Evolutionary conservation across 2,888 invertebrate species (phyloP), one percentile per base, ranked within the genome.

Genomic region (Plebejus anna): DNA sequence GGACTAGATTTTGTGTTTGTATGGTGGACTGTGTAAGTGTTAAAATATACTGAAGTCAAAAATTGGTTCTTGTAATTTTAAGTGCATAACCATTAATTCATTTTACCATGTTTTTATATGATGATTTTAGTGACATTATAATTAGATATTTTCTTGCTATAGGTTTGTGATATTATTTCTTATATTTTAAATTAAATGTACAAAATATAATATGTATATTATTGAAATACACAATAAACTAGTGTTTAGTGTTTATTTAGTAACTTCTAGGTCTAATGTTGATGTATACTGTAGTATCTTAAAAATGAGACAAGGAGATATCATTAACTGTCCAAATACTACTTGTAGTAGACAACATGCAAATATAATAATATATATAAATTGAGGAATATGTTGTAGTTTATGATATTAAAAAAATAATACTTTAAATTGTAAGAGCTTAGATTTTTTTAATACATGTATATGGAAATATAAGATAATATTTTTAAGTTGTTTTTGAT

Each of bases 111-210:
- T 22, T 59, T 59, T 51, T 28, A 9, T 22, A 22, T 61, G 2
- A 28, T 61, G 22, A 28, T 61, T 61, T 59, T 61, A 28, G 9
- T 66, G 32, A 5, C 13, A 66, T 32, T 66, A 13, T 66, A 32
- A 28, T 66, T 7, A 32, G 32, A 13, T 32, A 28, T 13, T 66
- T 66, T 66, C 32, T 22, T 61, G 13, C 32, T 28, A 28, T 51
- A 28, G 22, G 32, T 28, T 55, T 73, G 73, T 73, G 73, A 73
- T 73, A 73, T 73, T 55, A 73, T 73, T 73, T 13, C 55, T 55
- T 55, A 73, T 51, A 22, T 42, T n/a, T 42, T 71, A 22, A 71
- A 73, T 73, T 32, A 51, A 16, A 73, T 73, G 55, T 73, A 73
- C 71, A 73, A 28, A 36, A 66, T 66, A 51, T 32, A 32, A 32